Evolutionary conservation across 2,113 vertebrate genomes (phyloP).

Genomic region (Paradisaea rubra): DNA sequence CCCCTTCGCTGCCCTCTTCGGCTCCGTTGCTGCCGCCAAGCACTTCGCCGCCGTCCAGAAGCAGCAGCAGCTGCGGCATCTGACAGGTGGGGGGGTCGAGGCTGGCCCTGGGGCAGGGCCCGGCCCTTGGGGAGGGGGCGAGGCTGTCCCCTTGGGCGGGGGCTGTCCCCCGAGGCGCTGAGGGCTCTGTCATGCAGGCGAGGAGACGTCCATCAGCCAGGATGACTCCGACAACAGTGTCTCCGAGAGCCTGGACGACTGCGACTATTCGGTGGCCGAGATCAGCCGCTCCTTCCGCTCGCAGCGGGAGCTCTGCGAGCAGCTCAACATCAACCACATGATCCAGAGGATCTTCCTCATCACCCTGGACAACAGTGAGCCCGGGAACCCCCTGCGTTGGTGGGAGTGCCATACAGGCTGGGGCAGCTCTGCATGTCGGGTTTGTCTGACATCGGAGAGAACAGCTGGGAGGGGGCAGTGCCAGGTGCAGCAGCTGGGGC

Average conservation of each 20-base stretch:
- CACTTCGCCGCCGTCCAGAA: constrained; percentile 90
- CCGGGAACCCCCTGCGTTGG: fast-evolving
- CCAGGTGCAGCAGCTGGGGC: not conserved
- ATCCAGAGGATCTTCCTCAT: constrained; percentile 98
- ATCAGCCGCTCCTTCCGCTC: constrained; percentile 95
- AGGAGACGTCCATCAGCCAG: constrained; percentile 85
- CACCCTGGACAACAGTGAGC: constrained; percentile 97
- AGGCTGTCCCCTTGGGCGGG: not conserved
- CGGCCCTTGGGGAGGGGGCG: not conserved
- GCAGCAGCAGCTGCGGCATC: constrained; percentile 72
- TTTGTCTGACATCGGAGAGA: fast-evolving
- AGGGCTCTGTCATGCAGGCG: constrained; percentile 55
- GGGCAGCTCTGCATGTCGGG: not conserved
- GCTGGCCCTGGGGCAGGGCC: not conserved
- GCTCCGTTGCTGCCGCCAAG: constrained; percentile 92
- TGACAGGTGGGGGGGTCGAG: constrained; percentile 65
- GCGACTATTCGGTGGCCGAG: constrained; percentile 93
- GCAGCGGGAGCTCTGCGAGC: constrained; percentile 92
- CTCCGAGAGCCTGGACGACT: constrained; percentile 93
- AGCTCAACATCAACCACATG: constrained; percentile 99
- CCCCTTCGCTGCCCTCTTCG: constrained; percentile 95
- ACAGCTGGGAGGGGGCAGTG: not conserved
- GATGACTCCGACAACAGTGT: constrained; percentile 95
- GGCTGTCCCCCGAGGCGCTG: not conserved
- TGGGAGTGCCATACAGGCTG: not conserved